Evolutionary conservation across 30 jellyfish, hydroid and myxozoan species (phyloP).

Genomic region (Aurelia coerulea): DNA sequence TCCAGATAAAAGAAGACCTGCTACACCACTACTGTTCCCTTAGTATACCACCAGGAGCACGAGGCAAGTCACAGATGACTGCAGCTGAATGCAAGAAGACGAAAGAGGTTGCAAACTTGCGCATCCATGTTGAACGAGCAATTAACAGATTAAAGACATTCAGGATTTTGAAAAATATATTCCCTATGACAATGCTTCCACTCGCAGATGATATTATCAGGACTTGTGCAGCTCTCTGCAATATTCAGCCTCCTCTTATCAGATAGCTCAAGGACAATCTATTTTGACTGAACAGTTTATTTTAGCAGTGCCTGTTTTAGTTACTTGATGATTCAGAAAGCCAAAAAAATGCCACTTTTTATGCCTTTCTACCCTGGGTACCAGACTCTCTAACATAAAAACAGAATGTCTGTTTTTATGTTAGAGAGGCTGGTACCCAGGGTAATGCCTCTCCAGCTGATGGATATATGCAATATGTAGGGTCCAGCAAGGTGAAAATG

Average conservation of each 20-base stretch:
- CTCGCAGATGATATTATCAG: conserved; percentile 54
- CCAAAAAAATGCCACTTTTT: no score
- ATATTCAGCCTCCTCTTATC: conserved; percentile 51
- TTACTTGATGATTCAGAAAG: no score
- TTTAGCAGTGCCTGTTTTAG: no score
- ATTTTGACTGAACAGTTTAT: no score
- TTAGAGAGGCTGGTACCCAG: no score
- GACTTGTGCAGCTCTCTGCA: conserved; percentile 71
- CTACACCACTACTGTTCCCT: conserved; percentile 45
- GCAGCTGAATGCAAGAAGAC: conserved; percentile 35
- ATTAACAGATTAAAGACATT: conserved; percentile 46
- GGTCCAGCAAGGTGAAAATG: no score
- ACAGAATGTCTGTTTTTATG: no score
- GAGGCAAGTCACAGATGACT: conserved; percentile 53
- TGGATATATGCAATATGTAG: no score
- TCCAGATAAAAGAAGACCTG: conserved; percentile 51
- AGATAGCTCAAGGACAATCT: not conserved
- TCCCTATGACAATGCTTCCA: conserved; percentile 58
- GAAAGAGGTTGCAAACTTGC: conserved; percentile 52
- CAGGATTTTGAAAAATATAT: conserved; percentile 33
- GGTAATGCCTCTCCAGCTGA: no score
- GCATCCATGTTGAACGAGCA: conserved; percentile 60
- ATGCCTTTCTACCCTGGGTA: no score
- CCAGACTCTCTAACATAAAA: no score
- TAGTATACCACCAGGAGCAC: conserved; percentile 52